Conservation (phyloP, 1,140 invertebrate genomes). For the Atta cephalotes region DNA sequence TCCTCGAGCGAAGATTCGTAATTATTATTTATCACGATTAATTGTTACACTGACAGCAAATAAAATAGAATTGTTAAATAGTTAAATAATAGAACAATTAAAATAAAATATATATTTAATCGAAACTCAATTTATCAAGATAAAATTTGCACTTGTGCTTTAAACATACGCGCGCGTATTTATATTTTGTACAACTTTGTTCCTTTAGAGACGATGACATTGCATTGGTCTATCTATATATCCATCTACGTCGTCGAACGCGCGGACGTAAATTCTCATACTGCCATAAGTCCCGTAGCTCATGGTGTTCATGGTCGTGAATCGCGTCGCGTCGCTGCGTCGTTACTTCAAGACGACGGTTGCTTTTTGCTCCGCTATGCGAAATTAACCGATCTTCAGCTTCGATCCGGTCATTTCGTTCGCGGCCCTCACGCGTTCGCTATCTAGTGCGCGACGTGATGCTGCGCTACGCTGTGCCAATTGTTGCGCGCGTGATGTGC, state of each 20-base stretch:
- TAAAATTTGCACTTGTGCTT: background rate
- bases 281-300: too few species aligned
- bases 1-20: background rate
- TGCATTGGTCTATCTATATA: background rate
- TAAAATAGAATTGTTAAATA: background rate
- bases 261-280: background rate
- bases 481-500: background rate
- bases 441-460: constrained; percentile 49
- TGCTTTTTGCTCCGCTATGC: constrained; percentile 35
- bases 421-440: background rate
- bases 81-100: background rate
- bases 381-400: background rate
- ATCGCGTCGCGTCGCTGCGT: background rate
- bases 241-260: background rate
- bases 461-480: background rate
- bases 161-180: background rate
- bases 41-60: background rate
- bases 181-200: background rate
- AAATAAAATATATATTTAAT: background rate
- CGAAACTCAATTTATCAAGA: background rate
- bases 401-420: background rate
- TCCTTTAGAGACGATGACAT: background rate
- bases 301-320: too few species aligned
- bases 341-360: background rate
- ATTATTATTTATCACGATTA: background rate